Conservation (phyloP, 2,113 vertebrate species). For the Saimiri boliviensis region DNA sequence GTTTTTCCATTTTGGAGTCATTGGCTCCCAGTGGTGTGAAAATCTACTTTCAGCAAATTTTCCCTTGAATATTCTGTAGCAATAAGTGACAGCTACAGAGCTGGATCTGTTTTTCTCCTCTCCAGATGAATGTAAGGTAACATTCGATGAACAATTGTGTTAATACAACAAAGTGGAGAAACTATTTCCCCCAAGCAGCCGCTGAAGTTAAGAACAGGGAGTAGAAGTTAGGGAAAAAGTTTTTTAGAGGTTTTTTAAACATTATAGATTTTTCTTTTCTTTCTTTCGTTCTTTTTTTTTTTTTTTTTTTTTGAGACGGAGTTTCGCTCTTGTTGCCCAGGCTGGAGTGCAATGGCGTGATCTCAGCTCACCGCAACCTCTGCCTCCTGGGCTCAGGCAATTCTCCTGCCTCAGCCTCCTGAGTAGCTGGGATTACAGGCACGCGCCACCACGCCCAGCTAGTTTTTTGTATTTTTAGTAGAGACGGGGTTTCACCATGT, state of each 20-base stretch:
- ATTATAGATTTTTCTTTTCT: neutral
- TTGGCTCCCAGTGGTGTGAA: neutral
- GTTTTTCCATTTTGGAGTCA: neutral
- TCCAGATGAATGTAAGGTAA: neutral
- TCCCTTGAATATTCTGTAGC: neutral
- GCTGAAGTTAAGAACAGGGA: neutral
- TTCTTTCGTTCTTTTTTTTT: too few relatives aligned
- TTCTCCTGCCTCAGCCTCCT: too few relatives aligned
- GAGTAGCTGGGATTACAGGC: too few relatives aligned
- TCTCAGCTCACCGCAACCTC: too few relatives aligned
- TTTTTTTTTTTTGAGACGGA: too few relatives aligned
- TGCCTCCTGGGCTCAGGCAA: too few relatives aligned
- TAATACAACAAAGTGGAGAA: neutral
- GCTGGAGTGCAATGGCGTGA: too few relatives aligned
- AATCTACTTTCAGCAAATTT: neutral
- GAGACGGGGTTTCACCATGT: too few relatives aligned
- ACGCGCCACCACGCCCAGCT: too few relatives aligned
- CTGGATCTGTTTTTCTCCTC: neutral
- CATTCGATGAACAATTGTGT: neutral
- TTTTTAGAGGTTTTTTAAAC: neutral
- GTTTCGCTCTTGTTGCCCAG: too few relatives aligned
- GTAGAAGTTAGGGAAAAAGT: neutral
- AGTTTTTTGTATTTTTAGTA: too few relatives aligned
- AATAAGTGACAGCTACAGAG: neutral
- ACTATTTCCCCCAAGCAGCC: neutral